These are phyloP conservation scores for Atta cephalotes DNA, from an alignment of 1,140 invertebrate genomes.

Conservation along the genomic window DNA sequence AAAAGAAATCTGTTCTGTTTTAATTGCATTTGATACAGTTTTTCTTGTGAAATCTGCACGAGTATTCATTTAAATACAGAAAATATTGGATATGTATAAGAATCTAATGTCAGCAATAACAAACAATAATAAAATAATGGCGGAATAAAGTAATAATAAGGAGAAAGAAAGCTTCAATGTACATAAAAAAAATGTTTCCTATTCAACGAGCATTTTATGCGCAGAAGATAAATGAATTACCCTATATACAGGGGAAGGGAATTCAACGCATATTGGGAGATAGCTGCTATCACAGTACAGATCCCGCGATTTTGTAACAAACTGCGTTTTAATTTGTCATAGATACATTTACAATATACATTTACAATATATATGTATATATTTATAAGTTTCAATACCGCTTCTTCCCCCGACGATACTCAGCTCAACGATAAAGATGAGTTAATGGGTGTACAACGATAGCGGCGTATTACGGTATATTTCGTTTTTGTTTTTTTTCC, in stretches of 20 bases:
- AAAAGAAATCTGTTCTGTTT: not conserved
- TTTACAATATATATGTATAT: conserved; percentile 85
- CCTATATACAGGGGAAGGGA: not conserved
- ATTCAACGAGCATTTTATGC: not conserved
- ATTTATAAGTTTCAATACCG: conserved; percentile 81
- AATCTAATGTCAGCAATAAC: not conserved
- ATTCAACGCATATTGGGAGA: not conserved
- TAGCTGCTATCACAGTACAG: conserved; percentile 9
- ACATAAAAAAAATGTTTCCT: not conserved
- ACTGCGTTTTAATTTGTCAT: conserved; percentile 84
- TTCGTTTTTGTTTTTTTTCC: conserved; percentile 66
- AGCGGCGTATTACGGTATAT: conserved; percentile 76
- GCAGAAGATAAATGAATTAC: not conserved
- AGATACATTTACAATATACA: conserved; percentile 85
- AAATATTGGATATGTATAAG: not conserved
- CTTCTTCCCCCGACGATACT: conserved; percentile 72
- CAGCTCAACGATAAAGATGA: conserved; percentile 73
- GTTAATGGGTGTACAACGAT: conserved; percentile 66
- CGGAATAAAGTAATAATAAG: not conserved
- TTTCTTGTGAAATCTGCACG: not conserved
- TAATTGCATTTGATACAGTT: not conserved
- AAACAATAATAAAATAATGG: not conserved
- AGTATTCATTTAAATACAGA: not conserved
- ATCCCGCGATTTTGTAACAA: conserved; percentile 80
- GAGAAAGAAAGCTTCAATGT: not conserved